These are phyloP conservation scores for Miltochrista miniata DNA, from an alignment of 2,888 invertebrate genomes.

Conservation along the genomic window DNA sequence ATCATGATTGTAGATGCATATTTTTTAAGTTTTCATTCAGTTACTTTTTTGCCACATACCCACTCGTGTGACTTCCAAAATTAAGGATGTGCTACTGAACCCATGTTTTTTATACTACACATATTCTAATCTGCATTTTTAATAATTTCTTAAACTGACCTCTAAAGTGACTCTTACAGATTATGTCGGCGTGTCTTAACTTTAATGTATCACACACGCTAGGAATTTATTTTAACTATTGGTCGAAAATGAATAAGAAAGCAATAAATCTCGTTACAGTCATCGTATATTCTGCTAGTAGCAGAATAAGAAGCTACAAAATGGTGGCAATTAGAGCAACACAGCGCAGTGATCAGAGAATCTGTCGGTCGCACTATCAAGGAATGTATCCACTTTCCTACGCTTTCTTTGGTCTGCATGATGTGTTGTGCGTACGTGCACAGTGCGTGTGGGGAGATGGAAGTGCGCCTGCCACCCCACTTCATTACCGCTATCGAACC, in stretches of 20 bases:
- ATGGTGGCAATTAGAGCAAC: constrained; percentile 39
- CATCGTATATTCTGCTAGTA: constrained; percentile 22
- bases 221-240: not conserved
- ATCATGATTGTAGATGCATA: no score
- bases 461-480: constrained; percentile 48
- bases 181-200: no score
- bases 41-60: no score
- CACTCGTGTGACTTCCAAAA: no score
- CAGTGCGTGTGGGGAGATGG: constrained; percentile 53
- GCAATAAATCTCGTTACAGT: constrained; percentile 4
- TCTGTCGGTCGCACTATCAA: constrained; percentile 53
- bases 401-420: constrained; percentile 67
- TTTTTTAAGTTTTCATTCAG: no score
- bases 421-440: constrained; percentile 61
- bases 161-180: no score
- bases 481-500: constrained; percentile 61
- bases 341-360: constrained; percentile 43
- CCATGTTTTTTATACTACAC: no score
- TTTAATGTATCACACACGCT: no score
- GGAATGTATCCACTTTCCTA: constrained; percentile 77
- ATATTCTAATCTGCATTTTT: no score
- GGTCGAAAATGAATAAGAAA: not conserved
- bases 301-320: constrained; percentile 32
- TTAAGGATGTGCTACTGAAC: no score
- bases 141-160: no score